Evolutionary conservation across 2,888 invertebrate genomes (phyloP), one percentile per base, ranked within the genome.

Genomic region (Sussaba pulchella): DNA sequence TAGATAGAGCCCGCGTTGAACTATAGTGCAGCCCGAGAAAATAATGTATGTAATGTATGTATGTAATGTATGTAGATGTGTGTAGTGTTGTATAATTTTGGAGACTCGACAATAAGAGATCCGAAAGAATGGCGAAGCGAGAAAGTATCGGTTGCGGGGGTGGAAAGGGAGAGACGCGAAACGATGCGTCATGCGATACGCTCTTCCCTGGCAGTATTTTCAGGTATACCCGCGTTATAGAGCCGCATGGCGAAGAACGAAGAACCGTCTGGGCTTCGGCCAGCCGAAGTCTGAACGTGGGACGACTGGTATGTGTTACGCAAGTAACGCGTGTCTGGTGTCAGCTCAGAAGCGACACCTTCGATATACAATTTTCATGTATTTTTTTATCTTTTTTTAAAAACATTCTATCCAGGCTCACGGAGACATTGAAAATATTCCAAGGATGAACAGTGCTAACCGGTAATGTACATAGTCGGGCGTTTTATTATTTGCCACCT

Each of bases 281-380:
- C 43, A 47, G 61, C 50, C 72, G 17, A 54, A 54, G 21, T 43
- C 47, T 69, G 66, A 80, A 83, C 83, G 84, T 84, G 78, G 85
- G 84, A 78, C 71, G 84, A 57, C 64, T 73, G 70, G 81, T 78
- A 81, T 85, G 85, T 75, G 79, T 83, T 83, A 82, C 83, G 80
- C 80, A 78, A 82, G 78, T 75, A 78, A 72, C 82, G 71, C 76
- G 77, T 76, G 72, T 79, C 80, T 61, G 74, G 57, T 63, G 45
- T 76, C 66, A 69, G 41, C 45, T 66, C 41, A 17, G n/a, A 21
- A 76, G 43, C 31, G 21, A 52, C 36, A 64, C 10, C 50, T 45
- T 17, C 5, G 24, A 64, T 47, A 26, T 4, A 50, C 8, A 50
- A 10, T 41, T 39, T 67, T 41, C 67, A 54, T 69, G 6, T 41